Evolutionary conservation across 2,797 vertebrate species (phyloP).

Genomic region (Mormyrus hasselquistii): DNA sequence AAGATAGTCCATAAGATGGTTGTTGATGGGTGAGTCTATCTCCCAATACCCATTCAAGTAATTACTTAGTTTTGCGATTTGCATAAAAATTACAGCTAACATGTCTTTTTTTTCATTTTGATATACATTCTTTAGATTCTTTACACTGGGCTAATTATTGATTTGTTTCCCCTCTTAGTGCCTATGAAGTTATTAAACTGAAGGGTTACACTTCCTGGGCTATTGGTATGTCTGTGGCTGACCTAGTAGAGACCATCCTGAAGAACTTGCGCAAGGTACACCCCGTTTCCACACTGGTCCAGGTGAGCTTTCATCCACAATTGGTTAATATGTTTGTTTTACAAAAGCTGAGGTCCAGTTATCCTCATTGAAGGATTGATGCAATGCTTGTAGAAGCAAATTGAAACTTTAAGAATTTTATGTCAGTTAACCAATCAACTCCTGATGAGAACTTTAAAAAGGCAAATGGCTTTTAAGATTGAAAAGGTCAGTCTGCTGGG

Average conservation of each 20-base stretch:
- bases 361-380: background rate
- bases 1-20: slow-evolving; percentile 85
- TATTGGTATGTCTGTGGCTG: slow-evolving; percentile 90
- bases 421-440: background rate
- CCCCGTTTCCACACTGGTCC: slow-evolving; percentile 85
- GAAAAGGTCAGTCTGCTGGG: background rate
- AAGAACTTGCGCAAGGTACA: slow-evolving; percentile 91
- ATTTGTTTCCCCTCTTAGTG: slow-evolving; percentile 53
- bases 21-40: slow-evolving; percentile 77
- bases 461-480: background rate
- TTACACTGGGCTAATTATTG: background rate
- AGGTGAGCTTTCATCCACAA: slow-evolving; percentile 61
- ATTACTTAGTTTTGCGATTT: background rate
- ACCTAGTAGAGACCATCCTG: slow-evolving; percentile 80
- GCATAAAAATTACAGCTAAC: background rate
- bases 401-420: background rate
- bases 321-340: background rate
- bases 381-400: background rate
- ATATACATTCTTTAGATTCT: background rate
- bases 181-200: slow-evolving; percentile 93
- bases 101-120: background rate
- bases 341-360: background rate
- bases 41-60: background rate
- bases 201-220: slow-evolving; percentile 98
- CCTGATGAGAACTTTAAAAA: background rate